A percentile compares a stretch with the other conserved stretches of the same genome.
These are phyloP conservation scores for Phaethornis superciliosus DNA, from an alignment of 2,113 vertebrate species.

Conservation along the genomic window DNA sequence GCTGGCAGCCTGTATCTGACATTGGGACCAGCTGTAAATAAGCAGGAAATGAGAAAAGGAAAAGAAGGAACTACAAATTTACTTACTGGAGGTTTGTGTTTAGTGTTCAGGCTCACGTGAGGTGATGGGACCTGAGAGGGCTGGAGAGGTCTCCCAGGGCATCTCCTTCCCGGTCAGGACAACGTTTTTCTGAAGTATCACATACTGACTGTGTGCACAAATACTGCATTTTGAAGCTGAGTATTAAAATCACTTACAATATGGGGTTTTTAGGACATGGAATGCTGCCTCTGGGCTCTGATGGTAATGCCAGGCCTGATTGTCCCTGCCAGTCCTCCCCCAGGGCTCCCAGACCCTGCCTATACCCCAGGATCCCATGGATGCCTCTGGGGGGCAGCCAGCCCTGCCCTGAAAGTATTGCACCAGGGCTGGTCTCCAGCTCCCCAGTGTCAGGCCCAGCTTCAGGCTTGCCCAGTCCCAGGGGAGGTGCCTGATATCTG, in stretches of 20 bases:
- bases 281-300: rapidly evolving
- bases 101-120: not conserved
- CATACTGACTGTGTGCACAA: not conserved
- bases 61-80: not conserved
- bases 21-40: not conserved
- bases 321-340: not conserved
- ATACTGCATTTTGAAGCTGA: not conserved
- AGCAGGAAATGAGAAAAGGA: not conserved
- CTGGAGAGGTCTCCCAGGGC: not conserved
- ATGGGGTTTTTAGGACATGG: not conserved
- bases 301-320: not conserved
- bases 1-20: not conserved
- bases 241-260: not conserved
- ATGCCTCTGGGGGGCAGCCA: not conserved
- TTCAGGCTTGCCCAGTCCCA: too few species aligned
- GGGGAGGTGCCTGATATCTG: rapidly evolving
- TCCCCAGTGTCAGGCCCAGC: not conserved
- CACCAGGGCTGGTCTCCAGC: not conserved
- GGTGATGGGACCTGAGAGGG: not conserved
- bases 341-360: not conserved
- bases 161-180: not conserved
- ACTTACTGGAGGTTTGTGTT: not conserved
- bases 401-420: rapidly evolving
- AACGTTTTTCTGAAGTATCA: not conserved
- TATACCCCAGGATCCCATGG: not conserved